Evolutionary conservation across 2,113 vertebrate genomes (phyloP), one percentile per base, ranked within the genome.

Genomic region (Psilopogon haemacephalus): DNA sequence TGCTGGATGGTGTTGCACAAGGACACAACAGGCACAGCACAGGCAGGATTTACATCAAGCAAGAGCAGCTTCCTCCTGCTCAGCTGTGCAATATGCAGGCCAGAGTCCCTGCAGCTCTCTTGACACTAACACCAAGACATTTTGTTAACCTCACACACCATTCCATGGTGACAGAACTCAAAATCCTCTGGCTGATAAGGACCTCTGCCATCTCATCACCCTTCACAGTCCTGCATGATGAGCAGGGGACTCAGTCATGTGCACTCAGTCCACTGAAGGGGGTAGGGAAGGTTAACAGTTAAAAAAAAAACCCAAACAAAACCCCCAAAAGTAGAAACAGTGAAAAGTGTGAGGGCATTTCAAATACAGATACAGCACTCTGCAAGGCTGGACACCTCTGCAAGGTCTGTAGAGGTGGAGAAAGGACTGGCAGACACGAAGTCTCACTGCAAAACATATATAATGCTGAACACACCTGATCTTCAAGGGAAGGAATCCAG

Each of bases 141-240:
- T 16, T 2, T 13, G 48, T 78, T 38, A 75, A 32, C 8, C 20
- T 27, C n/a, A 63, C 27, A 68, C 26, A 88, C 69, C 21, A 55
- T 14, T 40, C 40, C 44, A 50, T 1, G 0, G 33, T 20, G 40
- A 74, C 20, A 90, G 48, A 63, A 68, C 18, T 82, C 75, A 90
- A 86, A 92, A 55, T 6, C 32, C 33, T 1, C 2, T 6, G 35
- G 75, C 60, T 94, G 71, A 58, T 38, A 64, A 37, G 15, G 48
- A 60, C 21, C 42, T 72, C 35, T 54, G 62, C 27, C 4, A 3
- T 17, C 44, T 38, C 50, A 71, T 77, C 70, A 89, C 35, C 38
- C 30, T 8, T 6, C 0, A 0, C 33, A 68, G 50, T 7, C 42
- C 9, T 20, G 42, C 27, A 32, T 0, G 1, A 58, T 6, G 21